Evolutionary conservation across 1,140 invertebrate genomes (phyloP).

Genomic region (Drosophila virilis): DNA sequence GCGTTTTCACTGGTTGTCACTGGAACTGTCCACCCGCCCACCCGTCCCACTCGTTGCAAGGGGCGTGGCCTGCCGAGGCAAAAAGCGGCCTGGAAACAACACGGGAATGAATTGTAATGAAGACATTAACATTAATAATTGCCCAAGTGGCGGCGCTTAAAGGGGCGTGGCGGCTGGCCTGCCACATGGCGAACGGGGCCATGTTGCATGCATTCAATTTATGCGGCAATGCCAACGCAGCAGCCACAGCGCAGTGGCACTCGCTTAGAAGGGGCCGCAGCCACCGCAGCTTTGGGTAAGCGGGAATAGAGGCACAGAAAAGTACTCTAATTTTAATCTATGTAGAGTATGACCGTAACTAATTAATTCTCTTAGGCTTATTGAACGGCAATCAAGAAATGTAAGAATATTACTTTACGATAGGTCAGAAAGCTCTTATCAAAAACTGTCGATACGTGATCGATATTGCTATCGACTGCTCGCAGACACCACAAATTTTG

Average conservation of each 20-base stretch:
- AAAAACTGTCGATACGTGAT: neutral
- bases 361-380: no score
- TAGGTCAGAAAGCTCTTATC: neutral
- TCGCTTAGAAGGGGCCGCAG: no score
- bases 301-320: no score
- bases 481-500: no score
- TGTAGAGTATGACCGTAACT: no score
- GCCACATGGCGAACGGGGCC: neutral
- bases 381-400: no score
- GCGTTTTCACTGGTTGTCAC: slow-evolving; percentile 17
- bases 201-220: slow-evolving; percentile 46
- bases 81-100: slow-evolving; percentile 22
- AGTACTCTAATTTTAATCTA: no score
- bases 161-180: neutral
- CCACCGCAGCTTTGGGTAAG: no score
- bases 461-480: neutral
- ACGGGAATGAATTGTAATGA: slow-evolving; percentile 68
- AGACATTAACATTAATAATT: slow-evolving; percentile 82
- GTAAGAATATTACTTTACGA: no score
- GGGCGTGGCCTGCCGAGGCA: slow-evolving; percentile 8
- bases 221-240: slow-evolving; percentile 3
- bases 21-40: neutral
- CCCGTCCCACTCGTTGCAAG: no score
- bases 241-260: no score
- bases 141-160: slow-evolving; percentile 15